A percentile compares a stretch with the other conserved stretches of the same genome.
These are phyloP conservation scores for Cenopis cana DNA, from an alignment of 2,888 invertebrate species.

Conservation along the genomic window DNA sequence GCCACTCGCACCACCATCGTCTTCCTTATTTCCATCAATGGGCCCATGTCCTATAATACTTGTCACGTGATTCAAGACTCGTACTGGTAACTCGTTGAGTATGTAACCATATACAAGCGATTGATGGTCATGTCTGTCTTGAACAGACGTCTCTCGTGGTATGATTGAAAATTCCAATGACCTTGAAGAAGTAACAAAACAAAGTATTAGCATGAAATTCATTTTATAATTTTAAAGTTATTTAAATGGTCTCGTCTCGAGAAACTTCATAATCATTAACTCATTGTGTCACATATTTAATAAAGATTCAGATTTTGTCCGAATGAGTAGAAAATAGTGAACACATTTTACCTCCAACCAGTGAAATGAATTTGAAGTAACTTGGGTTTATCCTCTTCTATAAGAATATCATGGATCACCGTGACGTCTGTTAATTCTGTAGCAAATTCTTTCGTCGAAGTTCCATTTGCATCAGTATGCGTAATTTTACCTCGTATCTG, in stretches of 20 bases:
- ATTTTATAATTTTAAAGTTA: not conserved
- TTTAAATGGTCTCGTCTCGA: not conserved
- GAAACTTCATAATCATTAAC: no score
- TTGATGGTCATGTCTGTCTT: constrained; percentile 45
- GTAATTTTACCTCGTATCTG: constrained; percentile 51
- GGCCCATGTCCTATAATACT: constrained; percentile 22
- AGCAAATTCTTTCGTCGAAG: constrained; percentile 53
- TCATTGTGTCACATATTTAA: no score
- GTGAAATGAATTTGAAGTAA: constrained; percentile 47
- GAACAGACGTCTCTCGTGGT: constrained; percentile 36
- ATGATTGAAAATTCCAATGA: constrained; percentile 49
- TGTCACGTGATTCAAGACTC: constrained; percentile 47
- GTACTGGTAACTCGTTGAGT: constrained; percentile 56
- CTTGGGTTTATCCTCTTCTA: constrained; percentile 26
- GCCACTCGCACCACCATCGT: not conserved
- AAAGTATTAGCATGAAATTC: not conserved
- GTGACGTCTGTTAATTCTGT: constrained; percentile 61
- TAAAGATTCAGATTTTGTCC: no score
- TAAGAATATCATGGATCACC: constrained; percentile 53
- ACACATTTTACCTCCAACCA: constrained; percentile 58
- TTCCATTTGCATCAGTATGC: constrained; percentile 44
- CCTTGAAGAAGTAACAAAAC: constrained; percentile 1
- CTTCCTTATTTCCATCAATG: not conserved
- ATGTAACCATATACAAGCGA: constrained; percentile 55
- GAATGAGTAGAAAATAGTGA: not conserved